These are phyloP conservation scores for Jordanella pulchra DNA, from an alignment of 2,797 vertebrate genomes.

Conservation along the genomic window DNA sequence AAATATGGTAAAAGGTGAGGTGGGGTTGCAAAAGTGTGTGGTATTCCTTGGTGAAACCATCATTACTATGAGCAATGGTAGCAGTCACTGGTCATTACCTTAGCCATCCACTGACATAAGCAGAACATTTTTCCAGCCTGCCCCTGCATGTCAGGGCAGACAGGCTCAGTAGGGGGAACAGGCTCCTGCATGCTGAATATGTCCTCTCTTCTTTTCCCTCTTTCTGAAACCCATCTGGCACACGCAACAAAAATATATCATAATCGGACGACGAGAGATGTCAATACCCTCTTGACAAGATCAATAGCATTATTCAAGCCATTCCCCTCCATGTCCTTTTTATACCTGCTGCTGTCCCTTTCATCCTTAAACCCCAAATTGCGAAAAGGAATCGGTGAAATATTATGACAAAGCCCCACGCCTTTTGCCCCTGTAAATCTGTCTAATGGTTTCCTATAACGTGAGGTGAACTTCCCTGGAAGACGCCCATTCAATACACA, in stretches of 20 bases:
- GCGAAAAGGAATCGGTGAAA: slow-evolving; percentile 62
- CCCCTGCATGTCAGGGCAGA: slow-evolving; percentile 55
- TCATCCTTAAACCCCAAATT: slow-evolving; percentile 44
- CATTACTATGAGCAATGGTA: slow-evolving; percentile 83
- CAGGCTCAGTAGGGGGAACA: slow-evolving; percentile 36
- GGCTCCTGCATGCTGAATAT: slow-evolving; percentile 78
- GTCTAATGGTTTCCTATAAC: slow-evolving; percentile 75
- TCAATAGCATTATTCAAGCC: slow-evolving; percentile 63
- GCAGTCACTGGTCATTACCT: slow-evolving; percentile 84
- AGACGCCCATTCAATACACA: slow-evolving; percentile 44
- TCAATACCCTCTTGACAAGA: slow-evolving; percentile 64
- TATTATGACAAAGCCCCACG: slow-evolving; percentile 60
- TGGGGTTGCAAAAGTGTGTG: slow-evolving; percentile 67
- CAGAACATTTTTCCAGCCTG: slow-evolving; percentile 75
- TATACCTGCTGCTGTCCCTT: slow-evolving; percentile 20
- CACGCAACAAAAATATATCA: slow-evolving; percentile 62
- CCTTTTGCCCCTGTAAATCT: slow-evolving; percentile 72
- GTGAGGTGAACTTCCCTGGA: slow-evolving; percentile 54
- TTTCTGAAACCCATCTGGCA: slow-evolving; percentile 28
- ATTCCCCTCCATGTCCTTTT: slow-evolving; percentile 30
- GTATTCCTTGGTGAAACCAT: slow-evolving; percentile 80
- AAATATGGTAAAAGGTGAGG: slow-evolving; percentile 13
- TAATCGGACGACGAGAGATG: slow-evolving; percentile 68
- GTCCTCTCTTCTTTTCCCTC: slow-evolving; percentile 50
- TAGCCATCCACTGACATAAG: slow-evolving; percentile 83